Percentiles rank a stretch among this genome's conserved stretches.
These are phyloP conservation scores for Okapia johnstoni DNA, from an alignment of 2,113 vertebrate genomes.

Conservation along the genomic window DNA sequence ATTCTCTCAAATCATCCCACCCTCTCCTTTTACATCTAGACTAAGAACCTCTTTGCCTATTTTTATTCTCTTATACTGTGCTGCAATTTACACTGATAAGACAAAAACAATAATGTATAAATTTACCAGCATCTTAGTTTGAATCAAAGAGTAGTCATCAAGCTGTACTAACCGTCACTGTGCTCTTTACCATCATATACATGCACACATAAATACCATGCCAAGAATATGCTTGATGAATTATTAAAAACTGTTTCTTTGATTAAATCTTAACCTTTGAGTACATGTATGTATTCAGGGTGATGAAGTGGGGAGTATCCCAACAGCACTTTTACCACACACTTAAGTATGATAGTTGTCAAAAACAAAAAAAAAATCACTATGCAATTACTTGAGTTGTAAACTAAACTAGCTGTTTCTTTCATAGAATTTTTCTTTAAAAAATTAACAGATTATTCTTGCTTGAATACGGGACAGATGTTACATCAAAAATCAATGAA, in stretches of 20 bases:
- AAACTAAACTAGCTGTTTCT: background rate
- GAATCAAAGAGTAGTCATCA: background rate
- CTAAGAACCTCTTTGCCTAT: too few species aligned
- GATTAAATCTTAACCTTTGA: background rate
- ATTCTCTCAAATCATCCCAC: background rate
- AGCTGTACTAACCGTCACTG: background rate
- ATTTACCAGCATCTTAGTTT: background rate
- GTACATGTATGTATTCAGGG: background rate
- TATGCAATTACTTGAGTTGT: background rate
- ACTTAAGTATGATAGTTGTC: background rate
- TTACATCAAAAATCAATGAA: background rate
- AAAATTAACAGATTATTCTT: background rate
- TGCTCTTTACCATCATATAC: background rate
- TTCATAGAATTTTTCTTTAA: background rate
- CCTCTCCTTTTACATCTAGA: background rate
- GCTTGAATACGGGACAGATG: background rate
- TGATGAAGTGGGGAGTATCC: background rate
- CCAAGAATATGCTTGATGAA: background rate
- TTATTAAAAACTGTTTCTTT: background rate
- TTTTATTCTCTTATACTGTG: background rate
- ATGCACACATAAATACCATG: background rate
- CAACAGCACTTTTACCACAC: background rate
- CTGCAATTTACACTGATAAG: background rate
- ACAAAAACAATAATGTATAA: background rate
- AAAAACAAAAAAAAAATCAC: background rate